These are phyloP conservation scores for Crossaster papposus DNA, from an alignment of 53 echinoderm and acorn worm species.

Conservation along the genomic window DNA sequence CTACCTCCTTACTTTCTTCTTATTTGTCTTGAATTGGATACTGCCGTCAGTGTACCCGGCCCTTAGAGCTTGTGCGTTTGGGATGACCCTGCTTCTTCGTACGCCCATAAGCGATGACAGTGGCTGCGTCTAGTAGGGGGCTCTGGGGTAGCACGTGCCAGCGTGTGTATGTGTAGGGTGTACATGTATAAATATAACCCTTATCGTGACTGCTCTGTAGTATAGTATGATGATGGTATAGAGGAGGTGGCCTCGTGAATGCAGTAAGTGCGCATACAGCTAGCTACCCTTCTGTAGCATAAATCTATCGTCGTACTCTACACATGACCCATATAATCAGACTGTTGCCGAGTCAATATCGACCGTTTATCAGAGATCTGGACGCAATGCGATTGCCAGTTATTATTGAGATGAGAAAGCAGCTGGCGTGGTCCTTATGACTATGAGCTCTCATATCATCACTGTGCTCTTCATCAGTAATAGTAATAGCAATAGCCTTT, in stretches of 20 bases:
- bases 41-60: background rate
- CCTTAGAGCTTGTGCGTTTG: background rate
- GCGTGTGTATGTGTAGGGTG: background rate
- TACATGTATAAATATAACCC: slow-evolving; percentile 35
- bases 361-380: slow-evolving; percentile 28
- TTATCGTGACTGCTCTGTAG: slow-evolving; percentile 4
- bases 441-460: slow-evolving; percentile 14
- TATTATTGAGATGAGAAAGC: slow-evolving; percentile 29
- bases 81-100: background rate
- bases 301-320: slow-evolving; percentile 3
- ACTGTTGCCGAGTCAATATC: slow-evolving; percentile 19
- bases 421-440: slow-evolving; percentile 13
- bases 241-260: slow-evolving; percentile 6
- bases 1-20: slow-evolving; percentile 9
- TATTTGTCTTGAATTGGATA: background rate
- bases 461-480: background rate
- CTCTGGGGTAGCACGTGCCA: background rate
- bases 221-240: slow-evolving; percentile 34
- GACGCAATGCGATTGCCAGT: slow-evolving; percentile 16
- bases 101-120: slow-evolving; percentile 1
- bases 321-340: slow-evolving; percentile 12
- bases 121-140: background rate
- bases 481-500: slow-evolving; percentile 22
- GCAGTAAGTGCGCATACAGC: background rate
- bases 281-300: background rate